Evolutionary conservation across 2,797 vertebrate species (phyloP).

Genomic region (Meriones psammophilus): DNA sequence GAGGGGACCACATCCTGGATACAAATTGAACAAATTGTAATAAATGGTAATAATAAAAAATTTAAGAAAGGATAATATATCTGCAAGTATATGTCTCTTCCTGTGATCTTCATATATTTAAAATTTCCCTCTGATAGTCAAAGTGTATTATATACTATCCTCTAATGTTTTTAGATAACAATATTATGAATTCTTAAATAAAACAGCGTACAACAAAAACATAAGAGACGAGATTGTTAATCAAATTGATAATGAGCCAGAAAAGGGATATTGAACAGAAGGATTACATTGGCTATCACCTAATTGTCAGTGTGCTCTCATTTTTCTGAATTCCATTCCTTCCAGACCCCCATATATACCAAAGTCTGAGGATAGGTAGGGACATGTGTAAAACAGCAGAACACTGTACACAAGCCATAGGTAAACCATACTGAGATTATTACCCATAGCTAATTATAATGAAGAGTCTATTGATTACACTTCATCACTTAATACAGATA

Average conservation of each 20-base stretch:
- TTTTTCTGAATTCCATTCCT: neutral
- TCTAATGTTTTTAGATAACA: neutral
- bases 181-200: neutral
- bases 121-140: neutral
- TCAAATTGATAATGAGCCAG: neutral
- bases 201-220: neutral
- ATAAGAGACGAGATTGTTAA: neutral
- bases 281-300: neutral
- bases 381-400: neutral
- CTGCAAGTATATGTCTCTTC: neutral
- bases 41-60: too few relatives aligned
- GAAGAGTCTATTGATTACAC: neutral
- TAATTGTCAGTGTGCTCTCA: neutral
- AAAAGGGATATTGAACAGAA: accelerated
- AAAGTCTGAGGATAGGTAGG: neutral
- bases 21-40: too few relatives aligned
- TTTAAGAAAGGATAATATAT: neutral
- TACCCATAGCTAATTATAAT: neutral
- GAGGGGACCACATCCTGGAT: too few relatives aligned
- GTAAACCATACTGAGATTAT: neutral
- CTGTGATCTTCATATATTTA: neutral
- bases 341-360: neutral
- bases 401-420: accelerated
- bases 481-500: neutral
- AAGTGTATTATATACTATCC: neutral